A percentile compares a stretch with the other conserved stretches of the same genome.
These are phyloP conservation scores for Probosciger aterrimus DNA, from an alignment of 2,113 vertebrate species.

Conservation along the genomic window DNA sequence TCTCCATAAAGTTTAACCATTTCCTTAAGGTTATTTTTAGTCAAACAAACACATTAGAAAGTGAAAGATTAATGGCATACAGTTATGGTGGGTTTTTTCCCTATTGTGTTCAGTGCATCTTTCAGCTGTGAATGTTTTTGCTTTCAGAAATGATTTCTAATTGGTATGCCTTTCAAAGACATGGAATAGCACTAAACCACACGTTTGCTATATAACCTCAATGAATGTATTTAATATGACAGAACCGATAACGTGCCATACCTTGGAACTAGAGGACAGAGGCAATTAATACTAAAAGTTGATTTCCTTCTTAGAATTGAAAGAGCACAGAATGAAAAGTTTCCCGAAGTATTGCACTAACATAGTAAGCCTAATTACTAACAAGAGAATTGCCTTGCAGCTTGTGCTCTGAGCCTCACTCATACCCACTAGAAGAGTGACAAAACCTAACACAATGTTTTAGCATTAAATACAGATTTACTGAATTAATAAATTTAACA, in stretches of 20 bases:
- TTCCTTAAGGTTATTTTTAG: conserved; percentile 26
- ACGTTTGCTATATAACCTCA: not conserved
- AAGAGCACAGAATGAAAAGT: conserved; percentile 26
- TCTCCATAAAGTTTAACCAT: conserved; percentile 86
- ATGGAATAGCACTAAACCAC: conserved; percentile 33
- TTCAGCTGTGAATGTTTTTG: conserved; percentile 70
- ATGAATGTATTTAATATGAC: conserved; percentile 60
- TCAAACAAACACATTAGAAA: conserved; percentile 31
- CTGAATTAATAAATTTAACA: not conserved
- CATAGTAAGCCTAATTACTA: conserved; percentile 31
- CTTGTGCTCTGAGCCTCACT: not conserved
- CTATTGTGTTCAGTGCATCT: conserved; percentile 62
- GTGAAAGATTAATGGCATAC: conserved; percentile 59
- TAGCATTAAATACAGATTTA: not conserved
- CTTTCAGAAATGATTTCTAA: conserved; percentile 57
- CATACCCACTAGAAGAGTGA: not conserved
- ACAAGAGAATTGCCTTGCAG: conserved; percentile 10
- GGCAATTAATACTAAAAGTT: not conserved
- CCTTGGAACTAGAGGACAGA: conserved; percentile 23
- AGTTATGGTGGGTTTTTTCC: conserved; percentile 12
- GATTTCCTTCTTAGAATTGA: conserved; percentile 39
- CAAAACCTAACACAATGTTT: not conserved
- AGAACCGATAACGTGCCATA: conserved; percentile 28
- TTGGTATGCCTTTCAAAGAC: conserved; percentile 54
- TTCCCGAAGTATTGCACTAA: conserved; percentile 45